phyloP scores from a whole-genome alignment of 2,797 vertebrate species.

The Euphonia xanthogaster region DNA sequence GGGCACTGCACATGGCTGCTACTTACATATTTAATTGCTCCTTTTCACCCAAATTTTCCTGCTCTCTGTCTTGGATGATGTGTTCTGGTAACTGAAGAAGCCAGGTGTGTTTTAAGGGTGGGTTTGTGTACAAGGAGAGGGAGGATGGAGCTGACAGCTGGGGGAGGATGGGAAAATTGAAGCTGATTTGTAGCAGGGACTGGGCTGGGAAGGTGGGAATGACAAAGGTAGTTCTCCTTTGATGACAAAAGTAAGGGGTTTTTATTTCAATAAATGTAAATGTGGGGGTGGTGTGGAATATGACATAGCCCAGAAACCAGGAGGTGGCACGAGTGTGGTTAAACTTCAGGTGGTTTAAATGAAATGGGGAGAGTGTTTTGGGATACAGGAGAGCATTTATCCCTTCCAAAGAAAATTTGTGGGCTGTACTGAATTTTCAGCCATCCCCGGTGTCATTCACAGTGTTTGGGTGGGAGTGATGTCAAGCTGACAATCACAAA shows the following conservation, averaged over 20 bases:
- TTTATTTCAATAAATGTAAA: background rate
- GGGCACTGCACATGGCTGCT: fast-evolving
- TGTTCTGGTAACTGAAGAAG: background rate
- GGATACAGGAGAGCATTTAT: background rate
- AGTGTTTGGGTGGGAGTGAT: background rate
- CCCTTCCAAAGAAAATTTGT: background rate
- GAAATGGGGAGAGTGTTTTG: background rate
- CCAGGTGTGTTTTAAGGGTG: background rate
- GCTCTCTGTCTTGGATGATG: background rate
- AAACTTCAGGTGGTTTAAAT: background rate
- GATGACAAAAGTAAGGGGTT: background rate
- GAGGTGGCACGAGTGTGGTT: fast-evolving
- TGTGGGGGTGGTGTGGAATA: background rate
- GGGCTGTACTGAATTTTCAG: background rate
- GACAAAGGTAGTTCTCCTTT: background rate
- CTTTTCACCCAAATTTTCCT: background rate
- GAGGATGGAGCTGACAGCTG: background rate
- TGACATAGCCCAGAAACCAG: background rate
- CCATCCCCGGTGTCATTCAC: fast-evolving
- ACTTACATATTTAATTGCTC: background rate
- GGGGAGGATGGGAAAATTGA: background rate
- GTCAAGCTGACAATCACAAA: background rate
- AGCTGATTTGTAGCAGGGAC: background rate
- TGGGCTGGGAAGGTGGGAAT: background rate
- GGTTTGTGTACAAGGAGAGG: background rate